Conservation (phyloP, 2,113 vertebrate genomes). For the Holacanthus passer region DNA sequence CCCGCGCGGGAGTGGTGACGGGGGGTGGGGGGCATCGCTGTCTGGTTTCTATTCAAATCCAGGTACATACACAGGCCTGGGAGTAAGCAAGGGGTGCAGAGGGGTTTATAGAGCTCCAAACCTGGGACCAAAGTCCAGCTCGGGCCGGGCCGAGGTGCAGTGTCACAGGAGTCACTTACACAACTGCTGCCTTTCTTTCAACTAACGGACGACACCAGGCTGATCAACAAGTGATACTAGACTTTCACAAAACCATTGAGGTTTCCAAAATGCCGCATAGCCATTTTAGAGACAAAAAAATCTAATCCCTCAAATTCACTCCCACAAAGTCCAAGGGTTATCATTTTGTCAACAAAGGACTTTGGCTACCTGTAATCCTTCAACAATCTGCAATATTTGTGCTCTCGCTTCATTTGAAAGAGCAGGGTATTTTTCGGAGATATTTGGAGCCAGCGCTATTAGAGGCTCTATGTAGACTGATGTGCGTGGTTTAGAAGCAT, state of each 20-base stretch:
- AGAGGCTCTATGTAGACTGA: neutral
- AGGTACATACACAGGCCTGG: conserved; percentile 86
- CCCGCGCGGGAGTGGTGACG: conserved; percentile 89
- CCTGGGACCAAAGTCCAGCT: conserved; percentile 63
- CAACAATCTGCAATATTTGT: neutral
- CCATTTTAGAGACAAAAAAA: neutral
- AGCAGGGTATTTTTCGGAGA: neutral
- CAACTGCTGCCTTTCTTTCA: conserved; percentile 43
- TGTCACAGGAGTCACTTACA: conserved; percentile 50
- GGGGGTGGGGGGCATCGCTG: conserved; percentile 85
- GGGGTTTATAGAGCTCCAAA: conserved; percentile 29
- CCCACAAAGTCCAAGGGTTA: neutral
- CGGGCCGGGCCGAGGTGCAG: neutral
- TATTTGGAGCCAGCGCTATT: neutral
- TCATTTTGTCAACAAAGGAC: conserved; percentile 19
- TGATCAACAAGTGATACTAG: conserved; percentile 56
- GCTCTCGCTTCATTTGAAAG: neutral
- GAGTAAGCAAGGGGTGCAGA: conserved; percentile 34
- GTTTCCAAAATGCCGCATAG: neutral
- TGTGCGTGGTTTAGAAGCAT: neutral
- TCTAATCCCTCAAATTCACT: neutral
- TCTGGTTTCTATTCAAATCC: conserved; percentile 99
- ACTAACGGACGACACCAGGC: neutral
- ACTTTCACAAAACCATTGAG: neutral
- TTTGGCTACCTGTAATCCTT: conserved; percentile 12